Percentiles rank a stretch among this genome's conserved stretches.
phyloP scores from a whole-genome alignment of 2,888 invertebrate species.

The Troides helena region DNA sequence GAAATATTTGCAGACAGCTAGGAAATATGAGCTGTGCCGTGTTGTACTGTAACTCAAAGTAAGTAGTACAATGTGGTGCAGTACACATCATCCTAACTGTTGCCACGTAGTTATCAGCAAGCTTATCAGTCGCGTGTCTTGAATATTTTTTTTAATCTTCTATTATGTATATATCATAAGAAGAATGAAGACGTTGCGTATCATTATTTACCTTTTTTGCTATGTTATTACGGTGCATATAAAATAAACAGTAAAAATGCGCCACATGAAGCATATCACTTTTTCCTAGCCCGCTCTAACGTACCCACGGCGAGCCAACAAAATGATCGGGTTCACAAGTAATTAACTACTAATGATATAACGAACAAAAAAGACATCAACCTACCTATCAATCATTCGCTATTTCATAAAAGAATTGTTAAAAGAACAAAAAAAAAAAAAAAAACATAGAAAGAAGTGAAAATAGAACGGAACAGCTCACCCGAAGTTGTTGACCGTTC shows the following conservation, averaged over 20 bases:
- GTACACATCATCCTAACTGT: too few species aligned
- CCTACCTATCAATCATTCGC: slow-evolving; percentile 72
- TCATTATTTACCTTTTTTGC: slow-evolving; percentile 5
- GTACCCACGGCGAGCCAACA: slow-evolving; percentile 47
- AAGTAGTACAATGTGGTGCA: too few species aligned
- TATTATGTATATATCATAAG: neutral
- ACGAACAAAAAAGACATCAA: slow-evolving; percentile 73
- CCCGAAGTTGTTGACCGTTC: slow-evolving; percentile 49
- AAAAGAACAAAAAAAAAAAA: slow-evolving; percentile 47
- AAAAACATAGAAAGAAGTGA: too few species aligned
- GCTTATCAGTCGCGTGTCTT: too few species aligned
- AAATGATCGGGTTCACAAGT: slow-evolving; percentile 73
- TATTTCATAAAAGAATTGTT: slow-evolving; percentile 45
- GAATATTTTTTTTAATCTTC: neutral
- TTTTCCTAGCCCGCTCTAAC: slow-evolving; percentile 37
- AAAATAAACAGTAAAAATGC: slow-evolving; percentile 35
- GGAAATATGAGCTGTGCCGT: too few species aligned
- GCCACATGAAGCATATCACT: slow-evolving; percentile 38
- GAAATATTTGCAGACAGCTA: too few species aligned
- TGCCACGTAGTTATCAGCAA: too few species aligned
- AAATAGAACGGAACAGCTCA: slow-evolving; percentile 27
- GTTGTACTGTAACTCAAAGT: too few species aligned
- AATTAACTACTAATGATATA: slow-evolving; percentile 74
- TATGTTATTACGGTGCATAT: slow-evolving; percentile 13
- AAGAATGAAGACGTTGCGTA: neutral